A percentile compares a stretch with the other conserved stretches of the same genome.
phyloP scores from a whole-genome alignment of 2,797 vertebrate species.

The Sciaenops ocellatus region DNA sequence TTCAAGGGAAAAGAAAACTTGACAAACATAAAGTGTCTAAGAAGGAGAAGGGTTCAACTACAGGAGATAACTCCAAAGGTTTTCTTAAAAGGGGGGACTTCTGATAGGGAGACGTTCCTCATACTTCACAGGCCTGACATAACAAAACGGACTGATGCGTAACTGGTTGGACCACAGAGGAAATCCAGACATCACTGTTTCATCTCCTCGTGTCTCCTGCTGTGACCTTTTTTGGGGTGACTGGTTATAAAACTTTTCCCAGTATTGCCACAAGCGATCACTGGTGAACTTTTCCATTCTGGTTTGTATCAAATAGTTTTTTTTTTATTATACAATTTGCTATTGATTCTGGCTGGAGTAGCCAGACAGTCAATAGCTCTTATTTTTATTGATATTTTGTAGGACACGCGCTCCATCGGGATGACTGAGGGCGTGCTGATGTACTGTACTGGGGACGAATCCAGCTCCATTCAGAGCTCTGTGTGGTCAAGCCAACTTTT shows the following conservation, averaged over 20 bases:
- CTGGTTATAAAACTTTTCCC: not conserved
- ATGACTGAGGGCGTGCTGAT: not conserved
- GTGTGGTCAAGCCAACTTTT: not conserved
- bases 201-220: not conserved
- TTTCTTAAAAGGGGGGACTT: not conserved
- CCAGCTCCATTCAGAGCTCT: constrained; percentile 31
- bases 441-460: constrained; percentile 9
- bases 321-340: not conserved
- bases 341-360: constrained; percentile 48
- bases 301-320: not conserved
- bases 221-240: constrained; percentile 5
- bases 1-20: not conserved
- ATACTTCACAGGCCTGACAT: not conserved
- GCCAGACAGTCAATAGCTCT: constrained; percentile 42
- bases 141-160: not conserved
- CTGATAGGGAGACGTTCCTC: constrained; percentile 2
- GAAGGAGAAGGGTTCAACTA: not conserved
- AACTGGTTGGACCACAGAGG: not conserved
- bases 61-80: not conserved
- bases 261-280: not conserved
- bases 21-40: not conserved
- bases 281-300: not conserved
- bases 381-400: constrained; percentile 42
- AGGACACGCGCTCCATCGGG: not conserved
- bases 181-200: not conserved